Evolutionary conservation across 2,797 vertebrate genomes (phyloP).

Genomic region (Acanthiza pusilla): DNA sequence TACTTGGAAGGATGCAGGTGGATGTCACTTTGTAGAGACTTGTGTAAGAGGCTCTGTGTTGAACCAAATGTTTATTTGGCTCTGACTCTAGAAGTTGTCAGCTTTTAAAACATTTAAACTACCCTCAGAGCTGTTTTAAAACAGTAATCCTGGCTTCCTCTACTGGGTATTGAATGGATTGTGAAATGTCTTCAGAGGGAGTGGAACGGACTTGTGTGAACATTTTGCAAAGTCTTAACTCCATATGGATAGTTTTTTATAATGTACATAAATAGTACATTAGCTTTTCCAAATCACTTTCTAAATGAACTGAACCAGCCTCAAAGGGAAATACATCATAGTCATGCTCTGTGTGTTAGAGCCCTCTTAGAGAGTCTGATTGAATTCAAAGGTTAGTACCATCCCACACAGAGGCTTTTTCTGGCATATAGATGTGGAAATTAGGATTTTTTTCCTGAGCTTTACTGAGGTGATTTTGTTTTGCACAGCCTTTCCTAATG

Average conservation of each 20-base stretch:
- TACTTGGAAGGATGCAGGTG: not conserved
- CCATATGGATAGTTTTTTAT: constrained; percentile 54
- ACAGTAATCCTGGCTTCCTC: constrained; percentile 38
- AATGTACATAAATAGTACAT: constrained; percentile 58
- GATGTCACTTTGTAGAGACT: not conserved
- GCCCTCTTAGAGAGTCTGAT: not conserved
- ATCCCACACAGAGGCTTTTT: constrained; percentile 23
- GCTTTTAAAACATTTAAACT: constrained; percentile 17
- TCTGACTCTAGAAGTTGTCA: not conserved
- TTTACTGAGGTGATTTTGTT: constrained; percentile 14
- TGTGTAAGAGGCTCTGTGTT: not conserved
- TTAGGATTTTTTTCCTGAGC: not conserved
- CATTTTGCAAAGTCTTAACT: constrained; percentile 43
- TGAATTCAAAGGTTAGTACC: constrained; percentile 53
- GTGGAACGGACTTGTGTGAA: not conserved
- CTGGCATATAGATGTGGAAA: not conserved
- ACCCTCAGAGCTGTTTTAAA: constrained; percentile 26
- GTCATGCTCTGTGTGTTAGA: not conserved
- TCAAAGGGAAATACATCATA: constrained; percentile 53
- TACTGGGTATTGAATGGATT: constrained; percentile 32
- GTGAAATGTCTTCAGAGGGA: constrained; percentile 51
- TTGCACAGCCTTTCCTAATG: not conserved
- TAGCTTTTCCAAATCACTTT: constrained; percentile 48
- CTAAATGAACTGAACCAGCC: constrained; percentile 47
- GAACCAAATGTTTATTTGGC: constrained; percentile 3